Conservation (phyloP, 2,113 vertebrate genomes). For the Psittacus erithacus region DNA sequence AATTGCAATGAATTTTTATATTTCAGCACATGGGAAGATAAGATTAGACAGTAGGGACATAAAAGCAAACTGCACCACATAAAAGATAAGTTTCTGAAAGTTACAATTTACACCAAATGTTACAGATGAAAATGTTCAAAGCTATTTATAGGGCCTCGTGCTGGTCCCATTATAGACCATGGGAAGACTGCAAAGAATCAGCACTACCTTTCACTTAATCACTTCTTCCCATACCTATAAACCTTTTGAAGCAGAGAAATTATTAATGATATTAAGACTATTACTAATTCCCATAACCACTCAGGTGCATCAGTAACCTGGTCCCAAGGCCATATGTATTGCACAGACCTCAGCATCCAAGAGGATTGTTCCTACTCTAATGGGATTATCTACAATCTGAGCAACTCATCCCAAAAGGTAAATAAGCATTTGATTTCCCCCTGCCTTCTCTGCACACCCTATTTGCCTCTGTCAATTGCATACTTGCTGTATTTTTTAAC, state of each 20-base stretch:
- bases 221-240: background rate
- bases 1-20: constrained; percentile 72
- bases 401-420: constrained; percentile 28
- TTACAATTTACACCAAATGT: constrained; percentile 68
- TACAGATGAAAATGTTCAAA: constrained; percentile 61
- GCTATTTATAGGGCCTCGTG: constrained; percentile 24
- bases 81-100: constrained; percentile 71
- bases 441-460: background rate
- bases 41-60: constrained; percentile 68
- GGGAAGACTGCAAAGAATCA: background rate
- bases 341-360: background rate
- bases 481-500: background rate
- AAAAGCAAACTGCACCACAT: constrained; percentile 66
- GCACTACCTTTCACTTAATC: background rate
- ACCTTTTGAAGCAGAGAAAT: background rate
- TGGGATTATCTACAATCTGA: constrained; percentile 1
- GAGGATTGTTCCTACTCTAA: background rate
- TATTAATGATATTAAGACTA: background rate
- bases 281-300: background rate
- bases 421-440: background rate
- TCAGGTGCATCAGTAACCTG: background rate
- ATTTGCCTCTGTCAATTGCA: background rate
- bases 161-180: background rate
- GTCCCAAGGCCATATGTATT: background rate
- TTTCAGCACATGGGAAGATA: constrained; percentile 67